phyloP scores from a whole-genome alignment of 2,888 invertebrate genomes.

The Sceliomorpha sp. region DNA sequence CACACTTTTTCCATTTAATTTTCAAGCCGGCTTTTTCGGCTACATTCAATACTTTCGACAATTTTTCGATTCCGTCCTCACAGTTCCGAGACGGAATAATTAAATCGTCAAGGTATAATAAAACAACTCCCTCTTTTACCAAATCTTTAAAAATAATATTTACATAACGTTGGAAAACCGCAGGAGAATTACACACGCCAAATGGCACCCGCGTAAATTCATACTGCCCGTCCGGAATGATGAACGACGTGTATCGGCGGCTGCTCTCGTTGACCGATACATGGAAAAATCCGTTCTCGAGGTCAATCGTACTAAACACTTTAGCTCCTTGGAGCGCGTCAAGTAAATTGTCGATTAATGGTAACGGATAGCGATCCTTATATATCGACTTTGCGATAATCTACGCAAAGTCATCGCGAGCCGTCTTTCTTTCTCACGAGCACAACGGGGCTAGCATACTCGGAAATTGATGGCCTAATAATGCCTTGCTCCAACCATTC shows the following conservation, averaged over 20 bases:
- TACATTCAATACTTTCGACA: neutral
- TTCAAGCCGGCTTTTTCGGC: constrained; percentile 1
- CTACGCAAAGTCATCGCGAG: no score
- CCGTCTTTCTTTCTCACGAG: constrained; percentile 7
- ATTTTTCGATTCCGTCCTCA: constrained; percentile 1
- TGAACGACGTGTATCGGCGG: no score
- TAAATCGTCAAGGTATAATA: constrained; percentile 3
- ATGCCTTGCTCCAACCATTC: constrained; percentile 4
- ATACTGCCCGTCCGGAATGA: constrained; percentile 6
- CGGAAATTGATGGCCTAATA: no score
- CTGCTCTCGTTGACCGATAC: no score
- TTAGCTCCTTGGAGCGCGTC: no score
- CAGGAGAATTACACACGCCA: no score
- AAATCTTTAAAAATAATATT: neutral
- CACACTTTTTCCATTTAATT: no score
- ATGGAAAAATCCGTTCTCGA: no score
- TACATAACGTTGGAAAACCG: no score
- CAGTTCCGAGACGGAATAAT: neutral
- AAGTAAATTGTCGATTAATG: neutral
- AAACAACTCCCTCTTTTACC: neutral
- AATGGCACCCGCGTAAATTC: constrained; percentile 6
- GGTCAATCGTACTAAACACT: no score
- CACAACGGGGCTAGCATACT: constrained; percentile 2
- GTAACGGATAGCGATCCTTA: constrained; percentile 8
- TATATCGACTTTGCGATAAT: no score